phyloP scores from a whole-genome alignment of 2,888 invertebrate genomes.

The Cephus nigrinus region DNA sequence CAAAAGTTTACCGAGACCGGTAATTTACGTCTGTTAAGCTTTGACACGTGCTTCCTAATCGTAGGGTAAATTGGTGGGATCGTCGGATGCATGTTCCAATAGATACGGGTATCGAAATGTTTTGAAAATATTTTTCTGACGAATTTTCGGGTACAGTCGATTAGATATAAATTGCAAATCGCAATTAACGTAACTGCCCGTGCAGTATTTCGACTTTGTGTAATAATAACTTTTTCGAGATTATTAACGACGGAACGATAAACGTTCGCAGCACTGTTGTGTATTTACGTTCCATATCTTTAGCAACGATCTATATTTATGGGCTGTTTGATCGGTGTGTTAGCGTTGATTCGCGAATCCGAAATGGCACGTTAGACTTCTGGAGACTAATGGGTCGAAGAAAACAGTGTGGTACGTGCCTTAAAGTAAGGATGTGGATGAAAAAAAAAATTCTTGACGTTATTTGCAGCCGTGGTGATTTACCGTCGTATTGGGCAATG shows the following conservation, averaged over 20 bases:
- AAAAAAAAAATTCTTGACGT: neutral
- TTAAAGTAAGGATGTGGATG: neutral
- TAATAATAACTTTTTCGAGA: neutral
- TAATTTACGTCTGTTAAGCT: neutral
- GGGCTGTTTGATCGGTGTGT: neutral
- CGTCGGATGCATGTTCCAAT: neutral
- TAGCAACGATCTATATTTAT: conserved; percentile 1
- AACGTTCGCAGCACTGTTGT: neutral
- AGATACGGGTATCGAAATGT: neutral
- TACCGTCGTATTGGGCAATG: neutral
- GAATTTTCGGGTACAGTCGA: neutral
- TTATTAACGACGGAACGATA: neutral
- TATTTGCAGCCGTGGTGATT: neutral
- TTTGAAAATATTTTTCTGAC: neutral
- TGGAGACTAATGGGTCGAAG: neutral
- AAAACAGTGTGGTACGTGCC: neutral
- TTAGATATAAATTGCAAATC: neutral
- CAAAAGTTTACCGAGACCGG: neutral
- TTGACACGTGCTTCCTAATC: neutral
- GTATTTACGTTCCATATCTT: neutral
- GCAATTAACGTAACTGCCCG: neutral
- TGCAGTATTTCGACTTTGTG: neutral
- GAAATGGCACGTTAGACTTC: neutral
- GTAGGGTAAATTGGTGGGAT: neutral
- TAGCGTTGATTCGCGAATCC: neutral